A percentile compares a stretch with the other conserved stretches of the same genome.
These are phyloP conservation scores for Stenodera caucasica DNA, from an alignment of 2,888 invertebrate species.

Conservation along the genomic window DNA sequence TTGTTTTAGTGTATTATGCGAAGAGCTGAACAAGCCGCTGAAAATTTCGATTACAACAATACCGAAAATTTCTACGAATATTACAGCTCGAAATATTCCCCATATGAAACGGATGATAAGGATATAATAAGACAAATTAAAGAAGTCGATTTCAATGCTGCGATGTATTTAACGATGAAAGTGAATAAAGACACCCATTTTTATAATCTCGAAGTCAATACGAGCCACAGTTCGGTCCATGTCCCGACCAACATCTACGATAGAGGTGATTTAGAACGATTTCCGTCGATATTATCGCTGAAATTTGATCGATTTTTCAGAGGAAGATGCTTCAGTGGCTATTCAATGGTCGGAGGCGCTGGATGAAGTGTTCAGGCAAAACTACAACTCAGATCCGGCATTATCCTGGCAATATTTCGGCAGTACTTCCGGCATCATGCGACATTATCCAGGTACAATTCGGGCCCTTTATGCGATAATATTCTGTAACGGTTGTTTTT, in stretches of 20 bases:
- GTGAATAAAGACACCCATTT: constrained; percentile 79
- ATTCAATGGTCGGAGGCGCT: constrained; percentile 90
- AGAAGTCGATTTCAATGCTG: no score
- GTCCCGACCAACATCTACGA: constrained; percentile 94
- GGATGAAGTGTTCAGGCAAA: constrained; percentile 80
- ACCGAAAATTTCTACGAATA: constrained; percentile 59
- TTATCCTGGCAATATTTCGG: constrained; percentile 98
- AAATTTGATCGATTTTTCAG: no score
- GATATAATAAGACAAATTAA: constrained; percentile 31
- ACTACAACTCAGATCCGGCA: constrained; percentile 86
- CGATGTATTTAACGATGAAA: constrained; percentile 61
- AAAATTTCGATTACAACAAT: constrained; percentile 61
- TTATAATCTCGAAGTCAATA: constrained; percentile 80
- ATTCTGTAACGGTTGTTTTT: not conserved
- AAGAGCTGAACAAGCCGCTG: constrained; percentile 71
- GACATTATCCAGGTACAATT: constrained; percentile 88
- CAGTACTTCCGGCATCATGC: constrained; percentile 86
- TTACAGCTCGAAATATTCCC: constrained; percentile 81
- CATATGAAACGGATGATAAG: constrained; percentile 47
- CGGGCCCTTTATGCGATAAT: no score
- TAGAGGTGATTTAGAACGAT: constrained; percentile 60
- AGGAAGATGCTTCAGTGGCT: constrained; percentile 65
- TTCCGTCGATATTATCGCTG: no score
- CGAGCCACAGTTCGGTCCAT: constrained; percentile 82
- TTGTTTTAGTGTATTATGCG: constrained; percentile 71